Percentiles rank a stretch among this genome's conserved stretches.
Evolutionary conservation across 2,888 invertebrate genomes (phyloP).

Genomic region (Scrobipalpa costella): DNA sequence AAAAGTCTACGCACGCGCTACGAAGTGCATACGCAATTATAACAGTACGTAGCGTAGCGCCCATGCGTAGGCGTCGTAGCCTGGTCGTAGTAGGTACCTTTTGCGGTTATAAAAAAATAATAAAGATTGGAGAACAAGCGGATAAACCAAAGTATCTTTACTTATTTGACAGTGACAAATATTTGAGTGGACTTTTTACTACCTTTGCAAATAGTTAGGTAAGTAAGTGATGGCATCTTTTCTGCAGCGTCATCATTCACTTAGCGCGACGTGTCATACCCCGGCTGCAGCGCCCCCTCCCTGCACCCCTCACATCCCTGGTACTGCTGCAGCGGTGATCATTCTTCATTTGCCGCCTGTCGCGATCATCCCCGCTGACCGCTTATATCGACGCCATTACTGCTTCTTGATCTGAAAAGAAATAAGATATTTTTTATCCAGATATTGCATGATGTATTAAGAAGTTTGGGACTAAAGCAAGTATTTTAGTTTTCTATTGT

Average conservation of each 20-base stretch:
- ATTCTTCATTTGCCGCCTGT: conserved; percentile 73
- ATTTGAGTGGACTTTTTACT: conserved; percentile 10
- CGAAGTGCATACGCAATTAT: too few species aligned
- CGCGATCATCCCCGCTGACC: conserved; percentile 59
- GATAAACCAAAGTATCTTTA: not conserved
- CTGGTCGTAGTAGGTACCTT: too few species aligned
- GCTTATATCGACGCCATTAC: conserved; percentile 23
- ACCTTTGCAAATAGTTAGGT: conserved; percentile 8
- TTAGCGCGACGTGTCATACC: conserved; percentile 68
- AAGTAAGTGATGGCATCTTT: conserved; percentile 11
- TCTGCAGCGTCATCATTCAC: conserved; percentile 65
- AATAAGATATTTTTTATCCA: conserved; percentile 26
- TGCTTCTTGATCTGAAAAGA: conserved; percentile 25
- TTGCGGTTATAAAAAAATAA: not conserved
- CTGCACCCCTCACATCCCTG: conserved; percentile 32
- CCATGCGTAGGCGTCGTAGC: too few species aligned
- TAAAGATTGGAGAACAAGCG: not conserved
- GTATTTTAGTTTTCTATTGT: not conserved
- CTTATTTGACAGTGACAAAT: not conserved
- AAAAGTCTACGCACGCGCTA: too few species aligned
- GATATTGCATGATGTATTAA: not conserved
- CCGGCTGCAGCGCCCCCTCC: conserved; percentile 43
- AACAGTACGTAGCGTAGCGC: too few species aligned
- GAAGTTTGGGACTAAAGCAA: not conserved
- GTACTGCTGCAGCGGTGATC: conserved; percentile 63